Conservation (phyloP, 2,888 invertebrate species). For the Sussaba pulchella region DNA sequence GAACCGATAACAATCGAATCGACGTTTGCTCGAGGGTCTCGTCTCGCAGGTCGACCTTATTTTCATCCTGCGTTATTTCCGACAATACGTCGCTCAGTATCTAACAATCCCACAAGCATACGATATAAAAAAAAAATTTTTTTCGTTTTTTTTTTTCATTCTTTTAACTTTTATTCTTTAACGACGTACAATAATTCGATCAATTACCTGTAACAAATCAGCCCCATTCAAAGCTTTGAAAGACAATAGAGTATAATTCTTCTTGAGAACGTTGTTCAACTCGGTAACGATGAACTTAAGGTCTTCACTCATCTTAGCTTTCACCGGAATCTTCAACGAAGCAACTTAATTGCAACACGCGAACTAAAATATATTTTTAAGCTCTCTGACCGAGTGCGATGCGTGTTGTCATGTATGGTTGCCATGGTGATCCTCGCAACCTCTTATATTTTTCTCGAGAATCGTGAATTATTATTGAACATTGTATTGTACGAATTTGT, state of each 20-base stretch:
- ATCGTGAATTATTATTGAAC: too few species aligned
- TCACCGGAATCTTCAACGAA: not conserved
- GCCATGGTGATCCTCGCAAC: conserved; percentile 4
- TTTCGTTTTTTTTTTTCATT: too few species aligned
- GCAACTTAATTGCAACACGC: not conserved
- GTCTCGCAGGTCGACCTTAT: conserved; percentile 90
- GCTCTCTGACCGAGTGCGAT: too few species aligned
- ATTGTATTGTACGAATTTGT: too few species aligned
- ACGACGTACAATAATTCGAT: not conserved
- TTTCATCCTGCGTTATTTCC: conserved; percentile 86
- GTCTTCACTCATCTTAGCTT: conserved; percentile 87
- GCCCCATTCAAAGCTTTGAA: conserved; percentile 92
- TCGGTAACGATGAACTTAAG: conserved; percentile 90
- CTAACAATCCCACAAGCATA: conserved; percentile 41
- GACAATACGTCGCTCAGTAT: conserved; percentile 88
- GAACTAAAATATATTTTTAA: not conserved
- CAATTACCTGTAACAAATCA: conserved; percentile 89
- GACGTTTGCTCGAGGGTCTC: conserved; percentile 92
- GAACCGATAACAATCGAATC: conserved; percentile 89
- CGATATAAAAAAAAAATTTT: conserved; percentile 22
- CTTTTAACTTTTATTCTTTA: too few species aligned
- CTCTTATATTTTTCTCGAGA: too few species aligned
- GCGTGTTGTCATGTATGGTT: conserved; percentile 10
- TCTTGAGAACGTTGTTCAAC: conserved; percentile 90
- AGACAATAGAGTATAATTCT: conserved; percentile 92